These are phyloP conservation scores for Rachycentron canadum DNA, from an alignment of 2,797 vertebrate genomes.

Conservation along the genomic window DNA sequence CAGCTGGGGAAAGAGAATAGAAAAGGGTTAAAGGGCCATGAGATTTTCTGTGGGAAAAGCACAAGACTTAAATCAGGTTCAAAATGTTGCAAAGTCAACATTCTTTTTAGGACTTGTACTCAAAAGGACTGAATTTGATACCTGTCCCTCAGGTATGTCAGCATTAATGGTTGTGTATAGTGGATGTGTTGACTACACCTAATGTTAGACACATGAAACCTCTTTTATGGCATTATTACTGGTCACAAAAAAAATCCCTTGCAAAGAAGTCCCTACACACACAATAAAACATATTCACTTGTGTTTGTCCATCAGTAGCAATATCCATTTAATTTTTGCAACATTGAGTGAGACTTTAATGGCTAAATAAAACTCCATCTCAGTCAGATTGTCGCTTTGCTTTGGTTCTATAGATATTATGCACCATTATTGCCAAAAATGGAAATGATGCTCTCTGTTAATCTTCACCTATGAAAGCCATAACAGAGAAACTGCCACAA, in stretches of 20 bases:
- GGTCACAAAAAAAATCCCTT: background rate
- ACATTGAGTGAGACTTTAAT: too few relatives aligned
- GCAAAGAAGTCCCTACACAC: background rate
- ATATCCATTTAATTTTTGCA: too few relatives aligned
- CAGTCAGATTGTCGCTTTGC: background rate
- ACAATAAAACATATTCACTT: background rate
- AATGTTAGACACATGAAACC: background rate
- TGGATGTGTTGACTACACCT: background rate
- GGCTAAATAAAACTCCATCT: too few relatives aligned
- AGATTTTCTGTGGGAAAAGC: background rate
- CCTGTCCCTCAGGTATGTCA: background rate
- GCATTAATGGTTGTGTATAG: background rate
- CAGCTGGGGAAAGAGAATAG: conserved; percentile 65
- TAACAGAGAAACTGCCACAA: background rate
- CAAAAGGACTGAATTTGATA: conserved; percentile 11
- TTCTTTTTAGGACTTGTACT: too few relatives aligned
- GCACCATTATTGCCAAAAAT: too few relatives aligned
- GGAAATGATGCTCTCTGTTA: background rate
- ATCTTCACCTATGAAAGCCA: background rate
- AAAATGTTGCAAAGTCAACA: background rate
- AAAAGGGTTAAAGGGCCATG: background rate
- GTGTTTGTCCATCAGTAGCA: background rate
- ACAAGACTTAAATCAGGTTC: background rate
- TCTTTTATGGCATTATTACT: background rate
- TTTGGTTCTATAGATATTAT: background rate